phyloP scores from a whole-genome alignment of 1,140 invertebrate species.

The Latrodectus geometricus region DNA sequence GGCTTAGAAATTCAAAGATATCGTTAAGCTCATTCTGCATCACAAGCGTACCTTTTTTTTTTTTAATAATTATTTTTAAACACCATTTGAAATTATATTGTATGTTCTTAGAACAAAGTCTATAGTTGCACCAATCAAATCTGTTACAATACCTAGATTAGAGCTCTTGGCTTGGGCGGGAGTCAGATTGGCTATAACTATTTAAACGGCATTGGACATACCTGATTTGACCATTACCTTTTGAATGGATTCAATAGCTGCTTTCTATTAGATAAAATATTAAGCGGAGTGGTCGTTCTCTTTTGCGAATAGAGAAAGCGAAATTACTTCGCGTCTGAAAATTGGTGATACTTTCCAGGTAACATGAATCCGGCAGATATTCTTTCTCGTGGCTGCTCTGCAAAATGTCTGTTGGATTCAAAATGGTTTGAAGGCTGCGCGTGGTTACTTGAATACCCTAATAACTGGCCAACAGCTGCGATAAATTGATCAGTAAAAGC shows the following conservation, averaged over 20 bases:
- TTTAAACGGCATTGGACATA: neutral
- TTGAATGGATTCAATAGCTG: constrained; percentile 6
- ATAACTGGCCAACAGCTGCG: neutral
- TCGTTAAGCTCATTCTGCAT: neutral
- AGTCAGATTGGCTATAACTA: neutral
- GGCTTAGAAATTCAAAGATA: neutral
- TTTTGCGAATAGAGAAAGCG: too few species aligned
- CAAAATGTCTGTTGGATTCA: too few species aligned
- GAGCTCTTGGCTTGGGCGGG: constrained; percentile 23
- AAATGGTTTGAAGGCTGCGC: neutral
- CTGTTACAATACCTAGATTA: neutral
- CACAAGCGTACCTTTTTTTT: neutral
- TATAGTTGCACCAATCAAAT: constrained; percentile 11
- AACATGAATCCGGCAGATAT: too few species aligned
- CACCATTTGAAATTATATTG: neutral
- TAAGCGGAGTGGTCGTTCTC: neutral
- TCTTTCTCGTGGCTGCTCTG: too few species aligned
- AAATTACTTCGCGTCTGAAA: too few species aligned
- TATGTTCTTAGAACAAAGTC: neutral
- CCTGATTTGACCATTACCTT: neutral
- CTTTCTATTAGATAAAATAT: constrained; percentile 20
- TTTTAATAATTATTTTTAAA: constrained; percentile 1
- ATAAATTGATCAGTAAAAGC: neutral
- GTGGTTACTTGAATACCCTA: neutral
- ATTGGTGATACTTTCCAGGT: too few species aligned